A percentile compares a stretch with the other conserved stretches of the same genome.
Evolutionary conservation across 2,113 vertebrate genomes (phyloP).

Genomic region (Myanophis thanlyinensis): DNA sequence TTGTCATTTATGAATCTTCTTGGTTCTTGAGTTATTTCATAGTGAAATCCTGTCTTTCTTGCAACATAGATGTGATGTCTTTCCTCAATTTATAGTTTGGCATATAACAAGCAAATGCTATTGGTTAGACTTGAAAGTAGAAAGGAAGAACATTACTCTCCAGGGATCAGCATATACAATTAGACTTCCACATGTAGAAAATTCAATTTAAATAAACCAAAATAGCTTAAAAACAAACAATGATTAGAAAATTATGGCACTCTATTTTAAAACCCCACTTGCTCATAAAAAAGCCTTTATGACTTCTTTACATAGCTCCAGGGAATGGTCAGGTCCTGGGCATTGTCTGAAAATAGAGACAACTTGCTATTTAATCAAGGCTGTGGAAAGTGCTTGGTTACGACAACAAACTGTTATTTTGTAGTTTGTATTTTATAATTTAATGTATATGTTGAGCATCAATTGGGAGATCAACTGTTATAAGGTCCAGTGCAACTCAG

Average conservation of each 20-base stretch:
- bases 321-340: not conserved
- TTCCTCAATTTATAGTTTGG: fast-evolving
- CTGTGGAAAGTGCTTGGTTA: not conserved
- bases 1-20: conserved; percentile 25
- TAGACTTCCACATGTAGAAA: not conserved
- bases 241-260: not conserved
- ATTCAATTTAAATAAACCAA: not conserved
- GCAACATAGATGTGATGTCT: not conserved
- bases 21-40: not conserved
- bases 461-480: not conserved
- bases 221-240: not conserved
- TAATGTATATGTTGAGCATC: not conserved
- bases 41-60: not conserved
- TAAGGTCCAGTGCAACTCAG: not conserved
- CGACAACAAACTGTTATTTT: not conserved
- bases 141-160: not conserved
- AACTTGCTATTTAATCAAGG: not conserved
- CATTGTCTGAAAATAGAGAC: not conserved
- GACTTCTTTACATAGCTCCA: not conserved
- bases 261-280: not conserved
- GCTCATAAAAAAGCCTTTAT: not conserved
- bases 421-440: not conserved
- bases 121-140: not conserved
- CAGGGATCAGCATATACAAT: not conserved
- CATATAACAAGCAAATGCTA: not conserved